Evolutionary conservation across 1,140 invertebrate genomes (phyloP), one percentile per base, ranked within the genome.

Genomic region (Drosophila pseudoananassae): DNA sequence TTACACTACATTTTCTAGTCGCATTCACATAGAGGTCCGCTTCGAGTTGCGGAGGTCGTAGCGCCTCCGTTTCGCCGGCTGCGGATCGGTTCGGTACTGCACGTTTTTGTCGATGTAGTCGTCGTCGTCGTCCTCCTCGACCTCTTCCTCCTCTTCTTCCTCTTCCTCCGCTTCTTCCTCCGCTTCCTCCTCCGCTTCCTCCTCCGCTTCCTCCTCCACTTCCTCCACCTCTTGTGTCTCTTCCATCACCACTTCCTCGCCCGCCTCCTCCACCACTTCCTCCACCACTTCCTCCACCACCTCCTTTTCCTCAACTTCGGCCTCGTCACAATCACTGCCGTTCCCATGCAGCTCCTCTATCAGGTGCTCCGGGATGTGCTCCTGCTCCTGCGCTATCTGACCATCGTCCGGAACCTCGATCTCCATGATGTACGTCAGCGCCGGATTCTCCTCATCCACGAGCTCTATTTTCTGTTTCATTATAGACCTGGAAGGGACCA

Each of bases 21-120:
- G 17, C 6, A 0, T 27, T 51, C 15, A 14, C n/a, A 20, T 3
- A 1, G 15, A 9, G 15, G 12, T 14, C 1, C 59, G 31, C 12
- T 78, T 85, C 6, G 73, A 47, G 31, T 77, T 81, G 46, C 81
- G 81, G 1, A 85, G 63, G 52, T 87, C 56, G 47, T 85, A 85
- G 27, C 81, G 78, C 29, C 77, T 49, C 1, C 56, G 54, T 8
- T 74, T 87, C 1, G 49, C 51, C 5, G 23, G 20, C 4, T 12
- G n/a, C 20, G 33, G 29, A 17, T 3, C 23, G 0, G 25, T 46
- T 10, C 50, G 54, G 5, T 54, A 43, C 40, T 59, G 54, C 4
- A 63, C 47, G 12, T 69, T 52, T 46, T 57, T 47, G 36, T 53
- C 57, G 6, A 50, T 33, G 38, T 66, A 75, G 33, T 75, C 71